These are phyloP conservation scores for Mandrillus leucophaeus DNA, from an alignment of 2,113 vertebrate species.

Conservation along the genomic window DNA sequence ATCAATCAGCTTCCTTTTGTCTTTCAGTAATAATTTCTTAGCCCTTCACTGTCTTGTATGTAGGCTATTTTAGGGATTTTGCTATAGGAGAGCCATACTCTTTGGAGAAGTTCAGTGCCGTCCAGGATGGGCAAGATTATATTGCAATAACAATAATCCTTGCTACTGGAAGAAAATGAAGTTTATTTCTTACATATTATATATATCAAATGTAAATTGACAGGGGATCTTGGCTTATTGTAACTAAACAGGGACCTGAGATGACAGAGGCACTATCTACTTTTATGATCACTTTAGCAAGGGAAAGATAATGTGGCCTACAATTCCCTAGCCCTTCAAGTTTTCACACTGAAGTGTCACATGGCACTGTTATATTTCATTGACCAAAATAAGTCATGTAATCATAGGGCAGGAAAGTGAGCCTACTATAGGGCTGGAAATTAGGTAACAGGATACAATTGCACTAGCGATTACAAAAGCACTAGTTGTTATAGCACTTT, in stretches of 20 bases:
- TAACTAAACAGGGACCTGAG: not conserved
- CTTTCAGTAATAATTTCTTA: not conserved
- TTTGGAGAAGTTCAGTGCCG: not conserved
- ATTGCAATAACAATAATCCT: not conserved
- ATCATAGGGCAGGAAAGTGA: not conserved
- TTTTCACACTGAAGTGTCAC: not conserved
- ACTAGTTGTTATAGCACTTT: no score
- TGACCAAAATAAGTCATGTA: not conserved
- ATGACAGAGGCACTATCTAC: not conserved
- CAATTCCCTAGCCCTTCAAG: not conserved
- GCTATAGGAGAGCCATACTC: not conserved
- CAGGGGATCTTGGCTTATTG: not conserved
- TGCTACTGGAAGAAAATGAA: not conserved
- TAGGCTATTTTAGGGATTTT: not conserved
- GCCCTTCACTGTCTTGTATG: not conserved
- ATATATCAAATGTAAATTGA: not conserved
- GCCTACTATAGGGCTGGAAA: not conserved
- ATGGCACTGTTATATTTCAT: not conserved
- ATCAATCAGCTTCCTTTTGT: not conserved
- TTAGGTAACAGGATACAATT: not conserved
- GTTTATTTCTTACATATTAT: not conserved
- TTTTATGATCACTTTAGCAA: not conserved
- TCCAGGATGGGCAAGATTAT: not conserved
- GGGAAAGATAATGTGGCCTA: not conserved
- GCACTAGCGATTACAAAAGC: no score